Base-by-base conservation (phyloP, 2,888 invertebrate species). In the Cataglyphis albicans region DNA sequence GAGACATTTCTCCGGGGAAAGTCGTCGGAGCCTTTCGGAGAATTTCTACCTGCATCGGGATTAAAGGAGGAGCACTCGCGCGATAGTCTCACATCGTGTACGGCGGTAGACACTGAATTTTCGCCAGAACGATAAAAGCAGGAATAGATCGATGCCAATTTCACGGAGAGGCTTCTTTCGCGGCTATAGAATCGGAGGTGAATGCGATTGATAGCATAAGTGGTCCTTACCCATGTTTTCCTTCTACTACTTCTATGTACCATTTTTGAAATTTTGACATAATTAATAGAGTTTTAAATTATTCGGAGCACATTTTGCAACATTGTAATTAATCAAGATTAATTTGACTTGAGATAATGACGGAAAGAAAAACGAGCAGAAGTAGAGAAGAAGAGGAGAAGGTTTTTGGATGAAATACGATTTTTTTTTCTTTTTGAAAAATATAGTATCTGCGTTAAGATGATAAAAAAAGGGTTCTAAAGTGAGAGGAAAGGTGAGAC, bases 101-200 rank as follows among this genome's bases (percentile, higher is more conserved):
- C 57, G 70, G 61, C 61, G 82, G 61, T 76, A 72, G 81, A 84
- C 82, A 68, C 29, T 57, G 81, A 76, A 88, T 89, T 88, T 88
- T 87, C 74, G 75, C 67, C 84, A 65, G 65, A 74, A 70, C 67
- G 82, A 85, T 81, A 84, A 84, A 80, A 85, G 83, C 80, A 67
- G 74, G 74, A 67, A 75, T 63, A 81, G 81, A 81, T 55, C 84
- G 83, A 82, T 82, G 86, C 85, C 87, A 88, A 88, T 88, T 85
- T 88, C 83, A 70, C 61, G 57, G 61, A 86, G 67, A 88, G 83
- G 80, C 73, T 88, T 48, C 75, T 18, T 48, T n/a, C 48, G 41
- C 18, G 73, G 21, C 41, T 59, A 15, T 38, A 55, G 64, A 35
- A 29, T 29, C 68, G 44, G 44, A 48, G 5, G 9, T 15, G 68